phyloP scores from a whole-genome alignment of 1,140 invertebrate genomes.

The Drosophila leontia region DNA sequence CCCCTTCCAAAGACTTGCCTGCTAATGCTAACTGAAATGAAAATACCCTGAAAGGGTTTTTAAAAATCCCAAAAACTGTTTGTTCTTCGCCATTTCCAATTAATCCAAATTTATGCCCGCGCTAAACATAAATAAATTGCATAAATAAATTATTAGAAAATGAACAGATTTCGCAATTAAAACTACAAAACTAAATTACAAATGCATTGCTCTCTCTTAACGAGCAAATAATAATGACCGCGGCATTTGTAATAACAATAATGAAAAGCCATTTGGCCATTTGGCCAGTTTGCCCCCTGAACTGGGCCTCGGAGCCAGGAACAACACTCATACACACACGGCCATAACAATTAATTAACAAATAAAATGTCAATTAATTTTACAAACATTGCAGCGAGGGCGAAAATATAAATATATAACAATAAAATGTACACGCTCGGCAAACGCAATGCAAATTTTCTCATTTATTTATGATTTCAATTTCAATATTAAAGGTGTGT shows the following conservation, averaged over 20 bases:
- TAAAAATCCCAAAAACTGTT: no score
- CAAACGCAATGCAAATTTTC: slow-evolving; percentile 59
- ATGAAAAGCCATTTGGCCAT: slow-evolving; percentile 81
- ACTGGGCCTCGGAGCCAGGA: slow-evolving; percentile 37
- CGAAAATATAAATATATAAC: slow-evolving; percentile 57
- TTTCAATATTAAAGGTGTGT: slow-evolving; percentile 80
- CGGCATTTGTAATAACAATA: slow-evolving; percentile 83
- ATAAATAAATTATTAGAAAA: slow-evolving; percentile 81
- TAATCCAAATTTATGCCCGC: slow-evolving; percentile 4
- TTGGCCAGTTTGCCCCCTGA: slow-evolving; percentile 48
- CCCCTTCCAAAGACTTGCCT: no score
- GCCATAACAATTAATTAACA: slow-evolving; percentile 84
- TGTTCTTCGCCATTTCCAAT: not conserved
- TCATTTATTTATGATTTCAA: slow-evolving; percentile 84
- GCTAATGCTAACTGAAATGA: no score
- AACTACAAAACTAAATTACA: slow-evolving; percentile 84
- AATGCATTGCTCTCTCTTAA: slow-evolving; percentile 73
- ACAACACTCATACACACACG: slow-evolving; percentile 34
- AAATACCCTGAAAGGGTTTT: no score
- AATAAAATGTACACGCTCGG: slow-evolving; percentile 69
- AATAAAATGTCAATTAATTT: slow-evolving; percentile 84
- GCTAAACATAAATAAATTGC: slow-evolving; percentile 38
- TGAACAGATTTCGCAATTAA: slow-evolving; percentile 81
- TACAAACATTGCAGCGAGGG: slow-evolving; percentile 69
- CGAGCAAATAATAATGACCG: slow-evolving; percentile 81